A percentile compares a stretch with the other conserved stretches of the same genome.
Evolutionary conservation across 2,797 vertebrate species (phyloP).

Genomic region (Notoglanidium macrostoma): DNA sequence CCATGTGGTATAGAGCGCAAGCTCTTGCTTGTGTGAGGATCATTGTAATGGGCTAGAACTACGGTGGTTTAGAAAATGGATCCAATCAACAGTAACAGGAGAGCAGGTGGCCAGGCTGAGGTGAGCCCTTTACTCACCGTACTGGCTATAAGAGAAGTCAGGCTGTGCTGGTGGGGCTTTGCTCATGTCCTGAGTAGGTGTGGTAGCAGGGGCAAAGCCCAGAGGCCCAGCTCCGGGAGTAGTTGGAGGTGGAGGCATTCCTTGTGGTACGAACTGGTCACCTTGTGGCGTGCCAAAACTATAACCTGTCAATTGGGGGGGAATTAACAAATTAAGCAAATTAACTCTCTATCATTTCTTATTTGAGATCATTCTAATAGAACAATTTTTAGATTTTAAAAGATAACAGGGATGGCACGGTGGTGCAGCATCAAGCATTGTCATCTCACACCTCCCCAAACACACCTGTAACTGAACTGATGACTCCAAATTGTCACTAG

Average conservation of each 20-base stretch:
- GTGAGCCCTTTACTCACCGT: slow-evolving; percentile 83
- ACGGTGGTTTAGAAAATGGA: slow-evolving; percentile 56
- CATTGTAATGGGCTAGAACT: slow-evolving; percentile 56
- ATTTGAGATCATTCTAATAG: background rate
- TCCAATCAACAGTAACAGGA: slow-evolving; percentile 38
- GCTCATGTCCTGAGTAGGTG: slow-evolving; percentile 97
- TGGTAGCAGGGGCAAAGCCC: slow-evolving; percentile 91
- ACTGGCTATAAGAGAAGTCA: slow-evolving; percentile 96
- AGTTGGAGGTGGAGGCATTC: slow-evolving; percentile 91
- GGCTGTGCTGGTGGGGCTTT: slow-evolving; percentile 94
- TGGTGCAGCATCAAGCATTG: background rate
- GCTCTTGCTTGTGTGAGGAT: slow-evolving; percentile 60
- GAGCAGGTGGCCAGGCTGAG: slow-evolving; percentile 22
- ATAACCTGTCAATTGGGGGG: slow-evolving; percentile 78
- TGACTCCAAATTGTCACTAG: background rate
- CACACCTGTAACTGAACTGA: background rate
- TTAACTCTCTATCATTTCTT: too few relatives aligned
- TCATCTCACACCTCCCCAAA: background rate
- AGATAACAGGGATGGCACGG: background rate
- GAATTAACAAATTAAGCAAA: too few relatives aligned
- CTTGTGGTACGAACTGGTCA: slow-evolving; percentile 94
- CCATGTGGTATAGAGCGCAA: slow-evolving; percentile 68
- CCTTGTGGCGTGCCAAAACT: slow-evolving; percentile 93
- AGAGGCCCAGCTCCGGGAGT: slow-evolving; percentile 90
- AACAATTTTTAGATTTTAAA: background rate